Base-by-base conservation (phyloP, 2,888 invertebrate species). In the Pseudococcus viburni region DNA sequence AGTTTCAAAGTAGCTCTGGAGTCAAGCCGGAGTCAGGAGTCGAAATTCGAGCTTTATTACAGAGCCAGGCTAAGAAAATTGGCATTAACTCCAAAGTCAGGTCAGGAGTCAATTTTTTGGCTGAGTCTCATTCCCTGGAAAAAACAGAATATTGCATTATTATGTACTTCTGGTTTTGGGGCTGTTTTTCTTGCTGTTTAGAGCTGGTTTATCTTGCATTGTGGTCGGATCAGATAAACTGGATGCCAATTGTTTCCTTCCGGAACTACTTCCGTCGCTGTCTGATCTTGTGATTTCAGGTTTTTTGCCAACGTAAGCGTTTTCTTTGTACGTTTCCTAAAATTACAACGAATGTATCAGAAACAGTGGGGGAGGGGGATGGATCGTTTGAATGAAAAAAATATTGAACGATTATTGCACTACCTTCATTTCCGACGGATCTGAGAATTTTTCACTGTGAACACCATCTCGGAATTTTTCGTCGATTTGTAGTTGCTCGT, bases 201-300 rank as follows among this genome's bases (percentile, higher is more conserved):
- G 59, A 19, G 84, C 87, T 42, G 87, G 89, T 84, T 88, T 89
- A 5, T 88, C 89, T 39, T 88, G 88, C 39, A 88, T 86, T 17
- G 89, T 85, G 2, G 93, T 93, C 1, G 94, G 94, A 92, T 96
- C 96, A 33, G 96, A 96, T 84, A 96, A 92, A 0, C 96, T 96
- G 1, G 96, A 96, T 17, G 96, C 96, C 89, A 97, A 92, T 91
- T 95, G 96, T 91, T 96, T 96, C 90, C 96, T 94, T 0, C 96
- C 95, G 11, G 94, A 93, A 86, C 95, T 95, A 91, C 96, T 96
- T 33, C 96, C 96, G 15, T 96, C 95, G 90, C 96, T 97, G 91
- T 94, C 95, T 0, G 95, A 95, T 89, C 95, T 93, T 85, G 94
- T 94, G 12, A 90, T 90, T 33, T 89, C 92, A 91, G 89, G 83